Evolutionary conservation across 2,113 vertebrate species (phyloP), one percentile per base, ranked within the genome.

Genomic region (Hippocampus comes): DNA sequence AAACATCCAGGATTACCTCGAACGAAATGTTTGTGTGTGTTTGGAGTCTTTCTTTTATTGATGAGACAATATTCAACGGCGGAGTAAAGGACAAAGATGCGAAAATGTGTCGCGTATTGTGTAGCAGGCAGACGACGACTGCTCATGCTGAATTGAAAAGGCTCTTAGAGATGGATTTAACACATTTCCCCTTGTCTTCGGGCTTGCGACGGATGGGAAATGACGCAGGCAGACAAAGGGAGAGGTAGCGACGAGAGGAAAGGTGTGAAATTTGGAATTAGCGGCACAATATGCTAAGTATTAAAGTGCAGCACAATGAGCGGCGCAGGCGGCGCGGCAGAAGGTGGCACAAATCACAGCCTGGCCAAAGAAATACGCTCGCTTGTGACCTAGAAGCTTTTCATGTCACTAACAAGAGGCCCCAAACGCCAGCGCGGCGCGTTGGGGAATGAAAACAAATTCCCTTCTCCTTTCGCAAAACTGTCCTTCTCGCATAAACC

Each of bases 241-340:
- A 65, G 82, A 78, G 73, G 80, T 66, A 71, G 78, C 76, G n/a
- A 82, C 17, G 30, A 73, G 68, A 86, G 55, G 79, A 84, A 87
- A 86, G 84, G 87, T 89, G 89, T 89, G 88, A 89, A 89, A 89
- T 88, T 84, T 63, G 21, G 78, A 86, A 89, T 89, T 88, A 87
- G 85, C 80, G 21, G 73, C 75, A 82, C 84, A 89, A 86, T 87
- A 71, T 80, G 75, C 73, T 61, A 86, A 72, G 80, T 83, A 86
- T 81, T 82, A 78, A 73, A 82, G 79, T 78, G 76, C 64, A 4
- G 68, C 72, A 83, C 78, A 83, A 82, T 77, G 75, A 81, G 82
- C 68, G 11, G 76, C 0, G 65, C 74, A 71, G 73, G 79, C 82
- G 7, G 21, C 75, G 46, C 21, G 30, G 70, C 63, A 12, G 57